A percentile compares a stretch with the other conserved stretches of the same genome.
These are phyloP conservation scores for Varanus salvator DNA, from an alignment of 2,113 vertebrate genomes.

Conservation along the genomic window DNA sequence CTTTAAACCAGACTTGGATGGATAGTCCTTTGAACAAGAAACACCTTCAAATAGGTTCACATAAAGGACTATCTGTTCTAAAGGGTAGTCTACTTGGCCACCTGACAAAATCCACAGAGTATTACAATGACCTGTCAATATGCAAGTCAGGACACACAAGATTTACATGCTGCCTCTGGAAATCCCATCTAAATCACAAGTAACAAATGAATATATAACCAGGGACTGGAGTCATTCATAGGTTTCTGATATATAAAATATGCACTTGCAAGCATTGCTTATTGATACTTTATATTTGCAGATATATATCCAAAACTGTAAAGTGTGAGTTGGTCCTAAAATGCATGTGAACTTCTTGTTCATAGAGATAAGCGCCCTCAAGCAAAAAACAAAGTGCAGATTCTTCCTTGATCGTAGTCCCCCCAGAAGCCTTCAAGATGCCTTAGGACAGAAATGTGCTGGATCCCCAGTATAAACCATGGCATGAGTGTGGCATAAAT, in stretches of 20 bases:
- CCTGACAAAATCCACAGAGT: no score
- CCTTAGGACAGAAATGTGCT: not conserved
- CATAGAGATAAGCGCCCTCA: not conserved
- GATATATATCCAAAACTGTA: no score
- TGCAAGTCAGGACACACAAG: no score
- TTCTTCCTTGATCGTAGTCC: not conserved
- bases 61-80: no score
- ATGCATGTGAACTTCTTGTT: not conserved
- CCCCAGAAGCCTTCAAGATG: not conserved
- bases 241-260: not conserved
- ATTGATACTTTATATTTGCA: not conserved
- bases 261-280: not conserved
- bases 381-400: not conserved
- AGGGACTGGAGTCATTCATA: not conserved
- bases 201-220: not conserved
- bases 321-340: not conserved
- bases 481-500: not conserved
- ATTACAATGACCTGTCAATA: no score
- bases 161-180: no score
- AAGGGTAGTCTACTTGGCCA: no score
- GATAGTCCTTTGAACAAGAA: no score
- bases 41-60: no score
- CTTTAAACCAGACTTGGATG: no score
- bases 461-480: not conserved
- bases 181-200: no score